A percentile compares a stretch with the other conserved stretches of the same genome.
phyloP scores from a whole-genome alignment of 2,113 vertebrate species.

The Gnathonemus echidnorhynchus region DNA sequence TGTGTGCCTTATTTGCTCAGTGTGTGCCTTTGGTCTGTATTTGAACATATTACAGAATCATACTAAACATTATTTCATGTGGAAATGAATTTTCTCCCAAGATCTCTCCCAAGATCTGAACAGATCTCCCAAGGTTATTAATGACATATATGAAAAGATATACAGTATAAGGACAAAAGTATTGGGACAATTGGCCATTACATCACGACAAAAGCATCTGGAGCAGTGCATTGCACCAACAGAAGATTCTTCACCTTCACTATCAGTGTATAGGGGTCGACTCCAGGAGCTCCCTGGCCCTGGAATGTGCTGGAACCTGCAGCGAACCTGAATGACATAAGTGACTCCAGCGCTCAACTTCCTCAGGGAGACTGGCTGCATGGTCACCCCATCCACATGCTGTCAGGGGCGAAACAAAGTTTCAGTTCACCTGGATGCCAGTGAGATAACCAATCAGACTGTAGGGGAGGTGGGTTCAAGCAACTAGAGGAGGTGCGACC shows the following conservation, averaged over 20 bases:
- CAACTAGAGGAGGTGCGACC: too few relatives aligned
- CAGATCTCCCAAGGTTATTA: background rate
- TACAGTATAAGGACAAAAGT: background rate
- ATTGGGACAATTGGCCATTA: background rate
- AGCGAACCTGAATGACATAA: constrained; percentile 64
- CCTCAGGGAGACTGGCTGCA: constrained; percentile 48
- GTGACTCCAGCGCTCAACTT: constrained; percentile 52
- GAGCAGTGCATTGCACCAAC: background rate
- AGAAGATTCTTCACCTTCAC: constrained; percentile 56
- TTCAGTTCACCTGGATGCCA: constrained; percentile 16
- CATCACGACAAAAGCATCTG: background rate
- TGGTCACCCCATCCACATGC: constrained; percentile 46
- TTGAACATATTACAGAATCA: background rate
- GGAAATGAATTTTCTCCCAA: background rate
- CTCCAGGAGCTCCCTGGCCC: constrained; percentile 87
- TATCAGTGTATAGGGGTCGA: constrained; percentile 45
- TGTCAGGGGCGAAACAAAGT: constrained; percentile 39
- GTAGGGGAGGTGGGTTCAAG: too few relatives aligned
- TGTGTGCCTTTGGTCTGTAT: background rate
- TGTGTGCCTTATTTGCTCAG: background rate
- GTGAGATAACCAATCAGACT: too few relatives aligned
- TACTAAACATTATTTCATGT: background rate
- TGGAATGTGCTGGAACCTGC: constrained; percentile 40
- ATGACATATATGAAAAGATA: background rate
- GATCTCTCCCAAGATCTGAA: too few relatives aligned